Evolutionary conservation across 2,888 invertebrate species (phyloP), one percentile per base, ranked within the genome.

Genomic region (Ceriagrion tenellum): DNA sequence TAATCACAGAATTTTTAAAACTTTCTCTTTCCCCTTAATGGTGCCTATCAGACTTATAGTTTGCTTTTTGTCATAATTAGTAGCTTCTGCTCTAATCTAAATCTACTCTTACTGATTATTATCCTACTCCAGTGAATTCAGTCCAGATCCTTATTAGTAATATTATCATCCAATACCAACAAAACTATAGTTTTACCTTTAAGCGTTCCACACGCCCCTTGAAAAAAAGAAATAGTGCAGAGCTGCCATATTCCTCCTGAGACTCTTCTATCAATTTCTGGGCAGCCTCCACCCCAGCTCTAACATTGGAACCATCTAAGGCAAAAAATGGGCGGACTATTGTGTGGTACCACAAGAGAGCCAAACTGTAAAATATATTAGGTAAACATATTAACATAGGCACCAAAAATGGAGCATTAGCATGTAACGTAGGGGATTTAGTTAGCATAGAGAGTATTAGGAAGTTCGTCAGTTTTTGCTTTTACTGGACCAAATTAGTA

Each of bases 311-410:
- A 10, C 98, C 98, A 96, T 98, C 98, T 23, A 98, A 97, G 3
- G 98, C 97, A 96, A 98, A 98, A 96, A 98, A 98, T 74, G 98
- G 98, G 95, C 98, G 97, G 10, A 98, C 97, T 88, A 98, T 98
- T 30, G 98, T 98, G 96, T 98, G 98, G 96, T 98, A 98, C 98
- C 98, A 98, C 90, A 98, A 96, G 90, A 98, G 96, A 0, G 97
- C 97, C 96, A 98, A 97, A 40, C 97, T 97, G 96, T 63, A 96
- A 96, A 95, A 95, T 18, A 35, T 35, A 81, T 81, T 81, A 81
- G 12, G n/a, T 3, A 35, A 35, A 12, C 35, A 81, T 16, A 30
- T 81, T 35, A 35, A 81, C 35, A 35, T 23, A n/a, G 20, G 20
- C 13, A 59, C 23, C 59, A 59, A 23, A 59, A 59, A 23, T 16